phyloP scores from a whole-genome alignment of 2,797 vertebrate species.

The Oryzias dopingdopingensis region DNA sequence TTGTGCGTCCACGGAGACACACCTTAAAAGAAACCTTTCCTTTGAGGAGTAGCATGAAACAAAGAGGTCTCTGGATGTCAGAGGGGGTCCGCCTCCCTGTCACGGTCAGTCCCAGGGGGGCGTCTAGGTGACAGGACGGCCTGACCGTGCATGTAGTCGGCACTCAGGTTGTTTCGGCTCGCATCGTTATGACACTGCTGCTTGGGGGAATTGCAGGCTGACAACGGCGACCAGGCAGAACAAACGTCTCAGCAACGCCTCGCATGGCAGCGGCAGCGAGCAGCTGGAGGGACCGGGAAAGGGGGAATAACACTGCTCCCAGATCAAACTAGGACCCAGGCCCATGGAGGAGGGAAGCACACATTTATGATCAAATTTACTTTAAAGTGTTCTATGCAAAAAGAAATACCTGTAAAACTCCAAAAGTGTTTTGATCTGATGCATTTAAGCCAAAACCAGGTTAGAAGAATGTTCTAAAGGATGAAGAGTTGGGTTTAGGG shows the following conservation, averaged over 20 bases:
- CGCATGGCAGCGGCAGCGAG: slow-evolving; percentile 41
- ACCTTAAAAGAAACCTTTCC: slow-evolving; percentile 14
- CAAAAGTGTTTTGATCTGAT: no score
- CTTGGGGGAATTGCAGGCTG: slow-evolving; percentile 45
- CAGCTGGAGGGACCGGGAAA: slow-evolving; percentile 3
- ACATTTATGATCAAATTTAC: no score
- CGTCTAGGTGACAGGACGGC: slow-evolving; percentile 62
- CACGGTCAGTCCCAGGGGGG: slow-evolving; percentile 68
- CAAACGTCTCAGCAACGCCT: slow-evolving; percentile 47
- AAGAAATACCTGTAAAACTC: no score
- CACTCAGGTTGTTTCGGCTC: slow-evolving; percentile 55
- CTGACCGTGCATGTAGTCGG: slow-evolving; percentile 63
- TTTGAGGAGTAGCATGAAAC: slow-evolving; percentile 39
- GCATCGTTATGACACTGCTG: slow-evolving; percentile 57
- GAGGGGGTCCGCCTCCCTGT: slow-evolving; percentile 37
- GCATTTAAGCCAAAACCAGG: no score
- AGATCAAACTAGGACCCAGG: slow-evolving; percentile 21
- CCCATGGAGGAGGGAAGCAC: not conserved
- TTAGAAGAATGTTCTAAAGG: no score
- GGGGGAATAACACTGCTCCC: slow-evolving; percentile 26
- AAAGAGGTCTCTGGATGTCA: slow-evolving; percentile 41
- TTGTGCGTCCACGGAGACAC: no score
- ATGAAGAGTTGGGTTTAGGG: no score
- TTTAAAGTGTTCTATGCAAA: no score
- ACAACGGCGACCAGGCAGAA: slow-evolving; percentile 64